Evolutionary conservation across 2,113 vertebrate genomes (phyloP).

Genomic region (Cavia aperea): DNA sequence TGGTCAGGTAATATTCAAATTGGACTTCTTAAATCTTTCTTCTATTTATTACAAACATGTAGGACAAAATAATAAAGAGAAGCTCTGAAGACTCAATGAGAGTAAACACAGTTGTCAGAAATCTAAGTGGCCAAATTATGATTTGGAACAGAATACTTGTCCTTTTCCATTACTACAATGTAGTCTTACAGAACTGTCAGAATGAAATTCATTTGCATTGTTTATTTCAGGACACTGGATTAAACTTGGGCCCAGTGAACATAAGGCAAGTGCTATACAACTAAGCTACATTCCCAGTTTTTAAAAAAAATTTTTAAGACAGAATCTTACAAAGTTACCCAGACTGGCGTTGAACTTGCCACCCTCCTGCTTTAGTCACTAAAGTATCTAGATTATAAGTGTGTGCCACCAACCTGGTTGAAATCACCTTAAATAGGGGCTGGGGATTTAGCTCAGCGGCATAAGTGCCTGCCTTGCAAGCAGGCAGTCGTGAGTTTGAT

Average conservation of each 20-base stretch:
- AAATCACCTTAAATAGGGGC: too few species aligned
- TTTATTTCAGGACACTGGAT: not conserved
- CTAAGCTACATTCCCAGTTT: not conserved
- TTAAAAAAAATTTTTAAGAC: not conserved
- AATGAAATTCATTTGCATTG: constrained; percentile 20
- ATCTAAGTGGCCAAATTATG: constrained; percentile 9
- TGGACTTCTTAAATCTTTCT: constrained; percentile 9
- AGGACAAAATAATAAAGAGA: not conserved
- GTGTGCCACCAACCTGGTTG: not conserved
- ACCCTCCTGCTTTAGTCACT: not conserved
- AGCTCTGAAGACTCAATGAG: not conserved
- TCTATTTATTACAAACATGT: not conserved
- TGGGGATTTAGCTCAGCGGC: too few species aligned
- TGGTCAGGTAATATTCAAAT: not conserved
- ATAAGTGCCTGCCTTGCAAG: too few species aligned
- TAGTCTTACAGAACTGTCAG: not conserved
- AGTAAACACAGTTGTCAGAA: not conserved
- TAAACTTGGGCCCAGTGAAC: not conserved
- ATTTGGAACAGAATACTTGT: not conserved
- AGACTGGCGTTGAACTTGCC: not conserved
- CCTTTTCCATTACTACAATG: not conserved
- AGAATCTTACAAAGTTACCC: not conserved
- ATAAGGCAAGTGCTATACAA: not conserved
- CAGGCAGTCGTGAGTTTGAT: too few species aligned
- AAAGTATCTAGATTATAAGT: not conserved